phyloP scores from a whole-genome alignment of 2,113 vertebrate genomes.

The Pseudopodoces humilis region DNA sequence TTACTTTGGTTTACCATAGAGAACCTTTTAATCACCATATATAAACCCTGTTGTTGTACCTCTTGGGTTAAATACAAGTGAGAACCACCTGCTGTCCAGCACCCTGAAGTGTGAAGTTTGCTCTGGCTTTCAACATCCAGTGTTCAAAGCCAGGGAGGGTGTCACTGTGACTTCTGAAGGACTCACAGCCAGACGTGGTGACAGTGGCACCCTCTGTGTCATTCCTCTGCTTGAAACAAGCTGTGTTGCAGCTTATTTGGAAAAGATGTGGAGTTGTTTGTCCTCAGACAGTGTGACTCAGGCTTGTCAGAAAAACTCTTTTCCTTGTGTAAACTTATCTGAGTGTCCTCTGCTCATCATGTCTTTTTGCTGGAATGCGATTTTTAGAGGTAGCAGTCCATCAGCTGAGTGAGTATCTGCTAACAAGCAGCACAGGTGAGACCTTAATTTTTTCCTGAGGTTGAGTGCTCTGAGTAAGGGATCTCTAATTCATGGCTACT shows the following conservation, averaged over 20 bases:
- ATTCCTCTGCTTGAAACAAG: neutral
- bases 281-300: neutral
- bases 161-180: constrained; percentile 17
- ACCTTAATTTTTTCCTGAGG: neutral
- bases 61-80: neutral
- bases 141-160: constrained; percentile 2
- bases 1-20: neutral
- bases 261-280: neutral
- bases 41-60: neutral
- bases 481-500: neutral
- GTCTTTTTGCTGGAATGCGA: neutral
- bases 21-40: neutral
- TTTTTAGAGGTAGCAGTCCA: neutral
- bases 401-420: neutral
- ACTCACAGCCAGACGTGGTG: neutral
- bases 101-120: neutral
- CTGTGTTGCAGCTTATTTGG: neutral
- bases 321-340: neutral
- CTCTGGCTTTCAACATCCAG: neutral
- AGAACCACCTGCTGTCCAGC: neutral
- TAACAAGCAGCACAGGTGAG: neutral
- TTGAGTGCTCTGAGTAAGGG: neutral
- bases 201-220: constrained; percentile 17
- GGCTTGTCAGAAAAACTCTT: neutral
- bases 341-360: neutral